Conservation (phyloP, 2,113 vertebrate genomes). For the Paralichthys olivaceus region DNA sequence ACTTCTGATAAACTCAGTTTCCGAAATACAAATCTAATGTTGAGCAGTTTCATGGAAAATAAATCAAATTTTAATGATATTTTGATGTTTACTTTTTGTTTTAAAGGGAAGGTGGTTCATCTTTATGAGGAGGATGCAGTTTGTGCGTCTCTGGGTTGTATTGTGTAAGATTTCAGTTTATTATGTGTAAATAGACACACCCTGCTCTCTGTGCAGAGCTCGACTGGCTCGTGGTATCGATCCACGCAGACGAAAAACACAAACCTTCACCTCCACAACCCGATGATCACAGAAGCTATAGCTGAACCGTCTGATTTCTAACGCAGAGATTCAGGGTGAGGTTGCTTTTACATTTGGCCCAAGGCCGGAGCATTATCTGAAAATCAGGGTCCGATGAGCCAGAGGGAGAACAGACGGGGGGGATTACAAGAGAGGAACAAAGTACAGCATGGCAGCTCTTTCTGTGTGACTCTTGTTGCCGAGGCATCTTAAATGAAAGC, state of each 20-base stretch:
- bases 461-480: constrained; percentile 10
- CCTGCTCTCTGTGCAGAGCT: constrained; percentile 2
- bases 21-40: too few species aligned
- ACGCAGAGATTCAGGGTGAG: background rate
- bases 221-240: background rate
- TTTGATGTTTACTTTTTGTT: background rate
- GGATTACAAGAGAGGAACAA: constrained; percentile 7
- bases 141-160: background rate
- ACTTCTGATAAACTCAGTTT: too few species aligned
- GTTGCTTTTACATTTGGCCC: background rate
- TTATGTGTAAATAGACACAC: constrained; percentile 1
- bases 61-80: background rate
- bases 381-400: background rate
- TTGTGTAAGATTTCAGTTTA: constrained; percentile 3
- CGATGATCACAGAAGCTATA: background rate
- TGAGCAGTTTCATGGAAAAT: too few species aligned
- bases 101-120: background rate
- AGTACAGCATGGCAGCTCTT: constrained; percentile 2
- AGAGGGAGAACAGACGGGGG: background rate
- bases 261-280: background rate
- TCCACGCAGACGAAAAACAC: background rate
- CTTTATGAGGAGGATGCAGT: too few species aligned
- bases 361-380: background rate
- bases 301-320: background rate
- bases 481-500: constrained; percentile 46